phyloP scores from a whole-genome alignment of 2,113 vertebrate species.

The Myanophis thanlyinensis region DNA sequence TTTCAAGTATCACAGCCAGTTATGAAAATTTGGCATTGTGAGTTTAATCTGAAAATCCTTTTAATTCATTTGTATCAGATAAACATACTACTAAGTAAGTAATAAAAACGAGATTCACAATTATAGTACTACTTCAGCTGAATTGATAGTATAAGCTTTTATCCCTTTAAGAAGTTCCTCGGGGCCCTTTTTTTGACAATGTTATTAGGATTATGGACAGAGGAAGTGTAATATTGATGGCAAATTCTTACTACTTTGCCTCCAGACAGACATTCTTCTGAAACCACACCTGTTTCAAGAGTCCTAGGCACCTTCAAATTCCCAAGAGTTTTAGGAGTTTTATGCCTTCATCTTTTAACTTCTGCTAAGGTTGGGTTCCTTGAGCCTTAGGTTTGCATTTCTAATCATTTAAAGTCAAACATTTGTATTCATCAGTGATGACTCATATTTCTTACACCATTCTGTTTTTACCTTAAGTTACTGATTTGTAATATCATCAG shows the following conservation, averaged over 20 bases:
- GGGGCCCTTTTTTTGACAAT: constrained; percentile 47
- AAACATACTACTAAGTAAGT: not conserved
- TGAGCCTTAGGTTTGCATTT: not conserved
- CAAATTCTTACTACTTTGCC: constrained; percentile 48
- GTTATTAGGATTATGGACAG: constrained; percentile 21
- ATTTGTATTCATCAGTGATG: not conserved
- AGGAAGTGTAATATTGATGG: constrained; percentile 53
- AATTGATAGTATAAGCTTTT: constrained; percentile 54
- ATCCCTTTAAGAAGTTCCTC: constrained; percentile 45
- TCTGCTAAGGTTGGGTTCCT: not conserved
- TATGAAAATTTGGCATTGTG: not conserved
- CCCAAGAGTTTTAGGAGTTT: not conserved
- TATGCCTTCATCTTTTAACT: not conserved
- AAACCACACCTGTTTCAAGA: constrained; percentile 36
- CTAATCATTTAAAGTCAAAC: not conserved
- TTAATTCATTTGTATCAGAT: not conserved
- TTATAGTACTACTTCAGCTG: constrained; percentile 35
- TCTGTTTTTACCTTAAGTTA: not conserved
- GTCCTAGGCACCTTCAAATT: not conserved
- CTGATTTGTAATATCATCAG: not conserved
- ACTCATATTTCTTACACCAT: not conserved
- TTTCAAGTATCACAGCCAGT: not conserved
- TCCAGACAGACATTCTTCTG: constrained; percentile 45
- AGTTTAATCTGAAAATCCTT: not conserved
- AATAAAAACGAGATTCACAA: not conserved